These are phyloP conservation scores for Agrotis ipsilon DNA, from an alignment of 2,888 invertebrate species.

Conservation along the genomic window DNA sequence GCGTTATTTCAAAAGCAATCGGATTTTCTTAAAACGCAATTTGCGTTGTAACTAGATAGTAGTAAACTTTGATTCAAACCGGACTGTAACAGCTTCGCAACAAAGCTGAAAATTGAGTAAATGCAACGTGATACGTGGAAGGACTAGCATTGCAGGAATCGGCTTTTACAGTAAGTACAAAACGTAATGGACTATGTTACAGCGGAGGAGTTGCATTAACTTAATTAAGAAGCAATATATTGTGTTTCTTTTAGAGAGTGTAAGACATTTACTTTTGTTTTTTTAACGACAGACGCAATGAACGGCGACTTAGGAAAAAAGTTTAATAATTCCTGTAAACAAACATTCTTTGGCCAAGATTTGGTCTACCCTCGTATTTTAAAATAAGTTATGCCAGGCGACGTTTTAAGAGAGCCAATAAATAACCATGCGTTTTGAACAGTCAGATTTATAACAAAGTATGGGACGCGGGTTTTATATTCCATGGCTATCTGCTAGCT, in stretches of 20 bases:
- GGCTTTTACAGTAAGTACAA: slow-evolving; percentile 37
- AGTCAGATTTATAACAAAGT: not conserved
- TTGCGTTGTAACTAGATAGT: slow-evolving; percentile 31
- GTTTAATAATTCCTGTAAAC: not conserved
- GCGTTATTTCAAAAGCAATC: slow-evolving; percentile 44
- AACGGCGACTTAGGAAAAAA: not conserved
- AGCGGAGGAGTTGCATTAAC: slow-evolving; percentile 31
- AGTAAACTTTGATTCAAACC: slow-evolving; percentile 17
- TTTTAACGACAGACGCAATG: not conserved
- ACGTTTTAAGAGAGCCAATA: not conserved
- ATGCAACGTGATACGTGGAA: slow-evolving; percentile 33
- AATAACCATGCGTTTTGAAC: slow-evolving; percentile 1
- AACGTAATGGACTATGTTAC: slow-evolving; percentile 21
- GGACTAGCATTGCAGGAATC: slow-evolving; percentile 32
- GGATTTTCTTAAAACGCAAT: slow-evolving; percentile 32
- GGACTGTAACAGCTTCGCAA: slow-evolving; percentile 6
- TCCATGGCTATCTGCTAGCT: not conserved
- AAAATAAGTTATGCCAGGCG: not conserved
- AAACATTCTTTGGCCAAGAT: slow-evolving; percentile 4
- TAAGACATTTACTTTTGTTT: not conserved
- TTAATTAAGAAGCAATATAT: slow-evolving; percentile 40
- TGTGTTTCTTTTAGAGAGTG: slow-evolving; percentile 4
- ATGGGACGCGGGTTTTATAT: not conserved
- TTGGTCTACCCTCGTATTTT: not conserved
- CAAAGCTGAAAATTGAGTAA: slow-evolving; percentile 40